These are phyloP conservation scores for Nerophis ophidion DNA, from an alignment of 2,113 vertebrate species.

Conservation along the genomic window DNA sequence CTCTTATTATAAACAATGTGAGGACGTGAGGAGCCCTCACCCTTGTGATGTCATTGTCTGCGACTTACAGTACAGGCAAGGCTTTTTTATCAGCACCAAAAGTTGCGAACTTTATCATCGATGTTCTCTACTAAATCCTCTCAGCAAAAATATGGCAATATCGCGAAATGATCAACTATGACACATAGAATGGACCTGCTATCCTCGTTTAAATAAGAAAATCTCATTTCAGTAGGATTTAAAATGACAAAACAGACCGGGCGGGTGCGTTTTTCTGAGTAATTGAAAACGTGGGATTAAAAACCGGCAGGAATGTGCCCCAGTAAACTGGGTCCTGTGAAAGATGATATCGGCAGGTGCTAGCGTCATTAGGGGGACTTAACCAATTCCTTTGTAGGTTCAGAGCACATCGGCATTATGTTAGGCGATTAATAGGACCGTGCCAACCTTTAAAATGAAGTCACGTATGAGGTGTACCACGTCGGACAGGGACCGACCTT, in stretches of 20 bases:
- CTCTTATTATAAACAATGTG: too few species aligned
- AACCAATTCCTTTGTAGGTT: slow-evolving; percentile 41
- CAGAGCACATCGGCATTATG: slow-evolving; percentile 8
- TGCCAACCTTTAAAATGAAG: slow-evolving; percentile 34
- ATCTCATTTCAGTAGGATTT: too few species aligned
- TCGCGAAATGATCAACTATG: too few species aligned
- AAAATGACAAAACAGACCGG: slow-evolving; percentile 43
- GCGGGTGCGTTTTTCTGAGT: slow-evolving; percentile 31
- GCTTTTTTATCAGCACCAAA: too few species aligned
- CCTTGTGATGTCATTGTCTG: too few species aligned
- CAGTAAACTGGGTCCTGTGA: slow-evolving; percentile 37
- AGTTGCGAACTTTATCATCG: too few species aligned
- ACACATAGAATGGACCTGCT: too few species aligned
- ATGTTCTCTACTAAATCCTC: too few species aligned
- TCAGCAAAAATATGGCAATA: too few species aligned
- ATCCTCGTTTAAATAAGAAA: too few species aligned
- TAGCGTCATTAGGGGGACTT: slow-evolving; percentile 47
- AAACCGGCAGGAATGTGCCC: slow-evolving; percentile 37
- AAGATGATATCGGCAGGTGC: slow-evolving; percentile 54
- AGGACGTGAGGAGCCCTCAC: too few species aligned
- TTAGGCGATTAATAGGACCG: slow-evolving; percentile 33
- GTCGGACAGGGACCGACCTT: neutral
- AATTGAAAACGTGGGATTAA: slow-evolving; percentile 63
- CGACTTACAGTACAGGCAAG: too few species aligned
- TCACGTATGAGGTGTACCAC: slow-evolving; percentile 33